phyloP scores from a whole-genome alignment of 2,888 invertebrate species.

The Troglohyphantes excavatus region DNA sequence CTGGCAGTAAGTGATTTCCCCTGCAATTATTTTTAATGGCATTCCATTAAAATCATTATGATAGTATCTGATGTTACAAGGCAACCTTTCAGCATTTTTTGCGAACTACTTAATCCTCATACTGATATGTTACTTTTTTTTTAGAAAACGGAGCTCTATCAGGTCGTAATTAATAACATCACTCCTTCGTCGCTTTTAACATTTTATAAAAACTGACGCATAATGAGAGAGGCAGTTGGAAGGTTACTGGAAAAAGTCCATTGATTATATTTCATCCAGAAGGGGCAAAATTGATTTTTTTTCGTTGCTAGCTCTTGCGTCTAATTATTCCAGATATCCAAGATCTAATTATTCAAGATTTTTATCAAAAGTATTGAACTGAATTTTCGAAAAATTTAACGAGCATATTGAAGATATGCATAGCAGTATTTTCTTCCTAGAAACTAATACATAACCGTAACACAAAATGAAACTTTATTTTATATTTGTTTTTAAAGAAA shows the following conservation, averaged over 20 bases:
- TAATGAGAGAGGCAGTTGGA: slow-evolving; percentile 36
- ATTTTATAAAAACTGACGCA: not conserved
- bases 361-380: too few relatives aligned
- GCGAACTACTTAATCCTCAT: slow-evolving; percentile 61
- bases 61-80: slow-evolving; percentile 56
- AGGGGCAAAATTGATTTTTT: slow-evolving; percentile 35
- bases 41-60: slow-evolving; percentile 72
- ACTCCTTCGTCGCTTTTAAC: not conserved
- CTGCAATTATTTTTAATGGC: slow-evolving; percentile 74
- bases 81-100: slow-evolving; percentile 33
- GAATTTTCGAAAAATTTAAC: too few relatives aligned
- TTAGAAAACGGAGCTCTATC: slow-evolving; percentile 30
- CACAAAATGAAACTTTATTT: too few relatives aligned
- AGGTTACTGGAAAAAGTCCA: slow-evolving; percentile 14
- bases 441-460: too few relatives aligned
- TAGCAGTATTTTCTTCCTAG: too few relatives aligned
- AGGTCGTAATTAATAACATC: slow-evolving; percentile 62
- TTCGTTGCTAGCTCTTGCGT: not conserved
- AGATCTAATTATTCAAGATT: not conserved
- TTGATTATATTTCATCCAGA: not conserved
- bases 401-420: too few relatives aligned
- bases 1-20: slow-evolving; percentile 46
- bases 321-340: not conserved
- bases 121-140: slow-evolving; percentile 25
- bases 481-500: too few relatives aligned